Base-by-base conservation (phyloP, 2,113 vertebrate genomes). In the Xyliphius kryptos region DNA sequence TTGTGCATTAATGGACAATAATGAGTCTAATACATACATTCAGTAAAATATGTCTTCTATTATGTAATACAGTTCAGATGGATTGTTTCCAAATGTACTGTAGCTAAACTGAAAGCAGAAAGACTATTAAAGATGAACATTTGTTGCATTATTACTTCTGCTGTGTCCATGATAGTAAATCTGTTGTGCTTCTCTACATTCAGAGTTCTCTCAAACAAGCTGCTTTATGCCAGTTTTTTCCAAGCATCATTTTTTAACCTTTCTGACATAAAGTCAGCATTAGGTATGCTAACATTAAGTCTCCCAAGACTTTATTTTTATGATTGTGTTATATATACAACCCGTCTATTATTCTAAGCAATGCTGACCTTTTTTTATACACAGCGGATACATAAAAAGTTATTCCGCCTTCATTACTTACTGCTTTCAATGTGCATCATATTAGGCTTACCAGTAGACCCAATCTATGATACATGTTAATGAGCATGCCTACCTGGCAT, bases 91-190 rank as follows among this genome's bases (percentile, higher is more conserved):
- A 61, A 50, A 54, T 19, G 7, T 44, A 11, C 36, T 50, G n/a
- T 56, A 40, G 13, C 22, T 37, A 48, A 55, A 55, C 44, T 53
- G 59, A 20, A n/a, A n/a, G n/a, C n/a, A n/a, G n/a, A n/a, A n/a
- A n/a, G n/a, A n/a, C n/a, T n/a, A n/a, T n/a, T n/a, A n/a, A n/a
- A n/a, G n/a, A 47, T 5, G 16, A 17, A 47, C 37, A 50, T 64
- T 55, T 43, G 54, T 17, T 46, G 51, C 51, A 19, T 16, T 9
- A 51, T 26, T 61, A 61, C 50, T 65, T 62, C 48, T 68, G 51
- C 65, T 17, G n/a, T 49, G 59, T 63, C 56, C n/a, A n/a, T n/a
- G n/a, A n/a, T n/a, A 44, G 56, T 76, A 76, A 76, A 74, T 72
- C 66, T 55, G 19, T 38, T 49, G 50, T 6, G n/a, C 19, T 55